phyloP scores from a whole-genome alignment of 2,888 invertebrate species.

The Megastigmus dorsalis region DNA sequence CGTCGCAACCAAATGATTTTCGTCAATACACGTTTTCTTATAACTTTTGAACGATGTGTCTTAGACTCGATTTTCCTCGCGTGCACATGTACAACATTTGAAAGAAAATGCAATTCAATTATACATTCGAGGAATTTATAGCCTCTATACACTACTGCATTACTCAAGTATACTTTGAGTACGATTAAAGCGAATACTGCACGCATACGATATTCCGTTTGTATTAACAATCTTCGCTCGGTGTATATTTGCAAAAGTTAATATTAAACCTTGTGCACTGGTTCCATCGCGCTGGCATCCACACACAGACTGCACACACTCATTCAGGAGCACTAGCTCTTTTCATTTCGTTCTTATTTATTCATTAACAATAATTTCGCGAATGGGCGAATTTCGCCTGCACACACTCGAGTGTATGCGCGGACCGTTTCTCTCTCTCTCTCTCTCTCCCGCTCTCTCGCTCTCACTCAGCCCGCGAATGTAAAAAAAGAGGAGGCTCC shows the following conservation, averaged over 20 bases:
- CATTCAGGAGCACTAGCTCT: not conserved
- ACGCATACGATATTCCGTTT: constrained; percentile 20
- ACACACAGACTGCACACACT: not conserved
- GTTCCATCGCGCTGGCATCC: not conserved
- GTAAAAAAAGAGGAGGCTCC: not conserved
- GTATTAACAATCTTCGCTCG: constrained; percentile 9
- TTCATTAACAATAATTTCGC: constrained; percentile 51
- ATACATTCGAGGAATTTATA: too few species aligned
- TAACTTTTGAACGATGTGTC: too few species aligned
- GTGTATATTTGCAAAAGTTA: constrained; percentile 31
- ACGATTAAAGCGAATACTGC: constrained; percentile 5
- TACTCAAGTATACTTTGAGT: too few species aligned
- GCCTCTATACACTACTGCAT: too few species aligned
- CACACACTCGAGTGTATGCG: not conserved
- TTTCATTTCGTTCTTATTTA: constrained; percentile 44
- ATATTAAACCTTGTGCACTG: constrained; percentile 19
- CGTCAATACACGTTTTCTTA: too few species aligned
- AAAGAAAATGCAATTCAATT: too few species aligned
- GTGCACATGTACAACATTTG: too few species aligned
- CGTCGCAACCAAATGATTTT: too few species aligned
- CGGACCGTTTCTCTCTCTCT: constrained; percentile 3
- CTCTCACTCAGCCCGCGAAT: constrained; percentile 21
- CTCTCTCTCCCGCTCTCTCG: too few species aligned
- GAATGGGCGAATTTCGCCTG: constrained; percentile 26
- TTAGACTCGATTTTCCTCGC: too few species aligned